Conservation (phyloP, 92 coral and sea anemone genomes). For the Actinostola sp. region DNA sequence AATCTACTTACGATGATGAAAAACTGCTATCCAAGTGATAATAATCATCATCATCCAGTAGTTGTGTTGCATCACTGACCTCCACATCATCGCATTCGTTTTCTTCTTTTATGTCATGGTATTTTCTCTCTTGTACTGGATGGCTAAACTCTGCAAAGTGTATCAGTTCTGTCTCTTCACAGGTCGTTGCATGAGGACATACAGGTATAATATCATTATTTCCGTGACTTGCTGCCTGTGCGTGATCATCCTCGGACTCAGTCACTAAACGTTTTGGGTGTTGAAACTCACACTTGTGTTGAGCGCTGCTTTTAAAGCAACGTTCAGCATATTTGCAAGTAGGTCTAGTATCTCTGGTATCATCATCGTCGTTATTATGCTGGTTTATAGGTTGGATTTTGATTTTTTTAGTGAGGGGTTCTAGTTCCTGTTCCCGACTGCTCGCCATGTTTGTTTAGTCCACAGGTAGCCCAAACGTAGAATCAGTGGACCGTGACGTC, state of each 20-base stretch:
- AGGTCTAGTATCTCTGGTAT: conserved; percentile 7
- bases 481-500: too few species aligned
- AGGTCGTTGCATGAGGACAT: conserved; percentile 61
- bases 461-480: too few species aligned
- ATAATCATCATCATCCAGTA: conserved; percentile 42
- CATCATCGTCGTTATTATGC: conserved; percentile 20
- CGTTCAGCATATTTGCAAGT: conserved; percentile 37
- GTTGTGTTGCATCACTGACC: conserved; percentile 28
- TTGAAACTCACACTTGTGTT: conserved; percentile 31
- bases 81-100: conserved; percentile 66
- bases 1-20: conserved; percentile 10
- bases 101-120: conserved; percentile 29
- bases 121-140: conserved; percentile 40
- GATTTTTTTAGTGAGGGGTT: conserved; percentile 21
- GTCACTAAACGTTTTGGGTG: conserved; percentile 14
- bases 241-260: conserved; percentile 12
- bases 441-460: conserved; percentile 50
- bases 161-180: conserved; percentile 57
- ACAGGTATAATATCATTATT: conserved; percentile 31
- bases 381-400: conserved; percentile 20
- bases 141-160: conserved; percentile 86
- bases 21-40: conserved; percentile 4
- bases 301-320: conserved; percentile 18
- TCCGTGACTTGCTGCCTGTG: conserved; percentile 12
- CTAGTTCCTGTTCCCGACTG: conserved; percentile 6